Evolutionary conservation across 2,113 vertebrate genomes (phyloP).

Genomic region (Thermophis baileyi): DNA sequence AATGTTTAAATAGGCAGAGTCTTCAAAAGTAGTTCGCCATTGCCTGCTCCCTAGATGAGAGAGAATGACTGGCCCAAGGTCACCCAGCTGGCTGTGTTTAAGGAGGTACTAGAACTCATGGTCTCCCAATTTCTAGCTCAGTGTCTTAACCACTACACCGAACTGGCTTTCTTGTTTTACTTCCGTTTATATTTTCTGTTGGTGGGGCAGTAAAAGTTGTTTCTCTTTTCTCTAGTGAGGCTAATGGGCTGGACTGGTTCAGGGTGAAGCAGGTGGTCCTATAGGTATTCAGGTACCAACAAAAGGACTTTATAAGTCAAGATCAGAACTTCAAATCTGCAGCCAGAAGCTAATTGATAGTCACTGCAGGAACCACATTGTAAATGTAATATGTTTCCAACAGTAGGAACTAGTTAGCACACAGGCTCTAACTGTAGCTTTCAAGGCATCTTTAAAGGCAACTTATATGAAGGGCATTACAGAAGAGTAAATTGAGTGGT

Average conservation of each 20-base stretch:
- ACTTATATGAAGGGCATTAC: not conserved
- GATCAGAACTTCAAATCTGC: not conserved
- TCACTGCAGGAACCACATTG: not conserved
- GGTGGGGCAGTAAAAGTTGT: not conserved
- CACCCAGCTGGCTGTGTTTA: not conserved
- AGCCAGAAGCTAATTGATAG: not conserved
- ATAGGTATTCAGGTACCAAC: not conserved
- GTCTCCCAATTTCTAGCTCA: not conserved
- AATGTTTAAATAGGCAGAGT: not conserved
- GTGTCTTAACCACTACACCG: not conserved
- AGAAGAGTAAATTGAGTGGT: not conserved
- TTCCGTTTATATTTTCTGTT: not conserved
- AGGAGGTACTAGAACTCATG: not conserved
- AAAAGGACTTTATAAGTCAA: not conserved
- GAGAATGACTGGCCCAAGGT: not conserved
- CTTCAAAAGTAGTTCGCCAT: not conserved
- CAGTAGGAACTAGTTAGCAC: not conserved
- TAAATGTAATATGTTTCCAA: not conserved
- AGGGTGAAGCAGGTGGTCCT: not conserved
- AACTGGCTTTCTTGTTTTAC: not conserved
- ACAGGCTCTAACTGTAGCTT: not conserved
- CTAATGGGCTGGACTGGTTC: not conserved
- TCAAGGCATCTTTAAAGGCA: not conserved
- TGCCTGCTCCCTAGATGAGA: not conserved
- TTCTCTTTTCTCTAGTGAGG: not conserved